Base-by-base conservation (phyloP, 2,797 vertebrate species). In the Poecilia velifera region DNA sequence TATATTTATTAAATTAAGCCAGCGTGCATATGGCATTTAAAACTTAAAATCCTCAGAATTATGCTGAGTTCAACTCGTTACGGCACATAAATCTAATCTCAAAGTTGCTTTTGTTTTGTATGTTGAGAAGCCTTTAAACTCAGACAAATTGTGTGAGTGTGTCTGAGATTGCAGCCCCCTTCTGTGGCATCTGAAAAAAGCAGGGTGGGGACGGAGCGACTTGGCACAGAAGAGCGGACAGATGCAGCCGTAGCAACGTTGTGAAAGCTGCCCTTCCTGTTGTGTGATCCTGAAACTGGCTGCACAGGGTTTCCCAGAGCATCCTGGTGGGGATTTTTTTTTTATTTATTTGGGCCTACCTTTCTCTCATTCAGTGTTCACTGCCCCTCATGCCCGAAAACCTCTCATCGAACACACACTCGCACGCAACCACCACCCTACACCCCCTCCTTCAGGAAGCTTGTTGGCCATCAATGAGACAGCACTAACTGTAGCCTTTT, bases 211-310 rank as follows among this genome's bases (percentile, higher is more conserved):
- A 49, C 72, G 34, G 77, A 41, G 25, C 46, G 68, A 76, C 72
- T 66, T 87, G 83, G 83, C 66, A 82, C 49, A 77, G 82, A 82
- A 75, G 57, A 76, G 82, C 31, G 18, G 73, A 75, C 84, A 90
- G 81, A 90, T 76, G 78, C 73, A 84, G 79, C 75, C 74, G 25
- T 64, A 70, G 81, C 80, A 78, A 72, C n/a, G 74, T 96, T 96
- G 94, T 90, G 93, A 94, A 96, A 96, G 93, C 83, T 84, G 82
- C 84, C 80, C 92, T 95, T 96, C 95, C 94, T 96, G 92, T 93
- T 89, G 83, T 90, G 89, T 81, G 88, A 88, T 82, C 85, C 87
- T 43, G 76, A 89, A 88, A 89, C 84, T 43, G 86, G 76, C 83
- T 88, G 91, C 74, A 77, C 43, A 78, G 79, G 76, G 88, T 72